Conservation (phyloP, 2,797 vertebrate species). For the Sylvilagus floridanus region DNA sequence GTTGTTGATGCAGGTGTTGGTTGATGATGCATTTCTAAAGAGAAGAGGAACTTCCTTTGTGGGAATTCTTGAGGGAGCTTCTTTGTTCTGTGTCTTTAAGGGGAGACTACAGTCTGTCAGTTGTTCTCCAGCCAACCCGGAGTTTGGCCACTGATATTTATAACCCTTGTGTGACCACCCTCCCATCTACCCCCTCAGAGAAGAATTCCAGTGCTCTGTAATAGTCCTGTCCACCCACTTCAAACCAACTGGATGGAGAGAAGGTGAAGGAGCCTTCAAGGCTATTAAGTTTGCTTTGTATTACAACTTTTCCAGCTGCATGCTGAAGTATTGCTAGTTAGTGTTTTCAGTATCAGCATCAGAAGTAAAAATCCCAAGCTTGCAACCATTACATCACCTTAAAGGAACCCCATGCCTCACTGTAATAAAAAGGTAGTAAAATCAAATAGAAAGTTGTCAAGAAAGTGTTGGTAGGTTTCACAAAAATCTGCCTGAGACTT, state of each 20-base stretch:
- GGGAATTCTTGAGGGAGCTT: conserved; percentile 56
- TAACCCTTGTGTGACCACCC: conserved; percentile 84
- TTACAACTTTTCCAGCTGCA: conserved; percentile 82
- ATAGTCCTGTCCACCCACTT: conserved; percentile 76
- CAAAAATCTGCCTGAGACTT: conserved; percentile 60
- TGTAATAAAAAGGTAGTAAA: conserved; percentile 24
- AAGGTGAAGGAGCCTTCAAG: conserved; percentile 68
- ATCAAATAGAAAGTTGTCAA: conserved; percentile 49
- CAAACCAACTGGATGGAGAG: conserved; percentile 84
- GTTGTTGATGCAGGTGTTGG: conserved; percentile 62
- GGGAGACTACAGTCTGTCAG: conserved; percentile 72
- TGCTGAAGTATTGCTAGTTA: conserved; percentile 83
- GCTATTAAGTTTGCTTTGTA: conserved; percentile 68
- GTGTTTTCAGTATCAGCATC: conserved; percentile 84
- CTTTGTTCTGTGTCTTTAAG: conserved; percentile 64
- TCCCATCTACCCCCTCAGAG: conserved; percentile 25
- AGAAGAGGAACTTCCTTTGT: conserved; percentile 65
- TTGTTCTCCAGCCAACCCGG: conserved; percentile 75
- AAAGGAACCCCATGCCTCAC: conserved; percentile 76
- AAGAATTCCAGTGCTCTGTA: conserved; percentile 83
- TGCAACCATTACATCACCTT: conserved; percentile 80
- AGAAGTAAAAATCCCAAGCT: conserved; percentile 80
- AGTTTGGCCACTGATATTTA: conserved; percentile 85
- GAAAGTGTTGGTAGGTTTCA: conserved; percentile 45
- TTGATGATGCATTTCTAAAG: conserved; percentile 59